Evolutionary conservation across 2,888 invertebrate genomes (phyloP).

Genomic region (Mechanitis mazaeus): DNA sequence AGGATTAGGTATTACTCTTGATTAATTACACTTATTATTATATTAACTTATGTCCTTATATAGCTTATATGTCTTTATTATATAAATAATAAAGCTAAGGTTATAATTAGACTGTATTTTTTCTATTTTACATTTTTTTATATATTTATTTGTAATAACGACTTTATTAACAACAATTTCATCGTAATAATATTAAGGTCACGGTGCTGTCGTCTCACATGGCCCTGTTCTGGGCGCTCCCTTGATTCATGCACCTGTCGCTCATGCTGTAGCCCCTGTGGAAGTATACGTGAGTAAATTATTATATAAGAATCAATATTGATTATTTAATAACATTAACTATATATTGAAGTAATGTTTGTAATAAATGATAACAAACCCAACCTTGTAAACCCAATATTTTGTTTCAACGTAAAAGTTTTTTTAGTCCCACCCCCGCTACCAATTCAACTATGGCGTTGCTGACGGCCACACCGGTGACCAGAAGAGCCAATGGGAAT

Average conservation of each 20-base stretch:
- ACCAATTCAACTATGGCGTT: slow-evolving; percentile 79
- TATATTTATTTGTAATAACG: neutral
- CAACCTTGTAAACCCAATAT: no score
- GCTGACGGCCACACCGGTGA: slow-evolving; percentile 79
- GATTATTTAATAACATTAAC: neutral
- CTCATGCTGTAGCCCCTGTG: slow-evolving; percentile 69
- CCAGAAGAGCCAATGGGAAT: slow-evolving; percentile 78
- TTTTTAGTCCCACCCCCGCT: slow-evolving; percentile 76
- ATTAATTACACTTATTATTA: no score
- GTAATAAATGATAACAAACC: no score
- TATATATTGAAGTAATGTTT: no score
- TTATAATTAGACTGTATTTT: slow-evolving; percentile 1
- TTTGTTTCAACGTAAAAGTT: neutral
- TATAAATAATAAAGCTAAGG: no score
- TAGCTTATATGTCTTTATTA: slow-evolving; percentile 5
- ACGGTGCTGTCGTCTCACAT: slow-evolving; percentile 59
- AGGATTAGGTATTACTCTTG: slow-evolving; percentile 33
- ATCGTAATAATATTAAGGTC: slow-evolving; percentile 45
- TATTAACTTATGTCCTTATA: no score
- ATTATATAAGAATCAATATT: slow-evolving; percentile 6
- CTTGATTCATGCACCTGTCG: slow-evolving; percentile 36
- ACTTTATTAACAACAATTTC: slow-evolving; percentile 11
- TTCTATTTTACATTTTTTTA: neutral
- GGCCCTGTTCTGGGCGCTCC: slow-evolving; percentile 49
- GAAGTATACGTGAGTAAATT: slow-evolving; percentile 66